A percentile compares a stretch with the other conserved stretches of the same genome.
Evolutionary conservation across 2,113 vertebrate species (phyloP).

Genomic region (Egretta garzetta): DNA sequence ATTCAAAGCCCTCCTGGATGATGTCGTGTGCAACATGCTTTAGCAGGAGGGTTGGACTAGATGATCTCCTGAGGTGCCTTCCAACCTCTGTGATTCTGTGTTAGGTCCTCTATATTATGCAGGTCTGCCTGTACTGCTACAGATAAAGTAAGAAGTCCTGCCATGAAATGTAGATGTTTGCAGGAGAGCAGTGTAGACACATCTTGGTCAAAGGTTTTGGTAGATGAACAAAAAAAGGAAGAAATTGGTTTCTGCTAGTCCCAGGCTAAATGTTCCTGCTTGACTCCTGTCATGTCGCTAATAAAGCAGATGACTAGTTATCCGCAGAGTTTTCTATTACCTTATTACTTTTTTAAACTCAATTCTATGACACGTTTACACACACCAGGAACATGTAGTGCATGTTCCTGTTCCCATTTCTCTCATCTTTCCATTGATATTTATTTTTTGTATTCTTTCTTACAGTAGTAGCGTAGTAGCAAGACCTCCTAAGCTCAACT

Average conservation of each 20-base stretch:
- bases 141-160: neutral
- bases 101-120: neutral
- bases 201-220: neutral
- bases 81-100: too few relatives aligned
- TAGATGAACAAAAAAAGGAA: neutral
- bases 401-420: neutral
- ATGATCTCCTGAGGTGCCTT: too few relatives aligned
- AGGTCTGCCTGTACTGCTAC: neutral
- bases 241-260: neutral
- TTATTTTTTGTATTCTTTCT: neutral
- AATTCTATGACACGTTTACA: neutral
- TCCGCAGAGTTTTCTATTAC: neutral
- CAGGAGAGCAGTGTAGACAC: rapidly evolving
- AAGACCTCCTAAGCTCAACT: neutral
- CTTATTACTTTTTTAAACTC: neutral
- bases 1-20: too few relatives aligned
- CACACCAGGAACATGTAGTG: neutral
- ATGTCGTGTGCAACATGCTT: too few relatives aligned
- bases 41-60: too few relatives aligned
- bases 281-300: neutral
- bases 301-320: neutral
- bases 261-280: neutral
- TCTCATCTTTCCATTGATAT: neutral
- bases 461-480: neutral
- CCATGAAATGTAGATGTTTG: neutral